Evolutionary conservation across 2,888 invertebrate genomes (phyloP).

Genomic region (Villa cingulata): DNA sequence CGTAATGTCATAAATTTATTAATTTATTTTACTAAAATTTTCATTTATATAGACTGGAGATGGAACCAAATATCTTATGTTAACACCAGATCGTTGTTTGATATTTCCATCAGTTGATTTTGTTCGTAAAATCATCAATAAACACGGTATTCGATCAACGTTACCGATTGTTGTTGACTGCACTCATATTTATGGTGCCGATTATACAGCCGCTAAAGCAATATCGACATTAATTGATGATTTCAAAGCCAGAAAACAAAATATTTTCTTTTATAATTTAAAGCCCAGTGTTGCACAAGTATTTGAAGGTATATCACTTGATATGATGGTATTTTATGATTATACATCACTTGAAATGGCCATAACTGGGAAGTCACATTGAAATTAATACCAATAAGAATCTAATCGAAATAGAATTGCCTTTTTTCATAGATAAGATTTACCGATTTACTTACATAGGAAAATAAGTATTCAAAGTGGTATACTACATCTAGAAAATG

Average conservation of each 20-base stretch:
- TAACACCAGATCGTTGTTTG: constrained; percentile 76
- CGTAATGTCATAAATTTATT: no score
- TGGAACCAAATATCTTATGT: constrained; percentile 63
- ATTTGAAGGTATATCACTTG: constrained; percentile 62
- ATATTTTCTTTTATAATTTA: constrained; percentile 66
- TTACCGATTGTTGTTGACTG: constrained; percentile 75
- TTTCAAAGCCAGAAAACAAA: constrained; percentile 58
- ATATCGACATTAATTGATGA: constrained; percentile 61
- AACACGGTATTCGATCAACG: constrained; percentile 55
- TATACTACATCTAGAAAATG: no score
- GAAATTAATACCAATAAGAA: no score
- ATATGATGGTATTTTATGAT: constrained; percentile 62
- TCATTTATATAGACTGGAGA: constrained; percentile 39
- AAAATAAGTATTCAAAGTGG: no score
- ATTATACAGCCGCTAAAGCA: constrained; percentile 74
- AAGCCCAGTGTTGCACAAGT: constrained; percentile 70
- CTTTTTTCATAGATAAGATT: no score
- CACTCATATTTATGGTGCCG: constrained; percentile 76
- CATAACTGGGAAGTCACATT: constrained; percentile 31
- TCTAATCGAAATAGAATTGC: no score
- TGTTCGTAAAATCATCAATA: constrained; percentile 71
- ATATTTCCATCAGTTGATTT: constrained; percentile 86
- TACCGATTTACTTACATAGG: no score
- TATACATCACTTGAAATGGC: constrained; percentile 57
- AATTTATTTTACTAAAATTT: no score